Percentiles rank a stretch among this genome's conserved stretches.
These are phyloP conservation scores for Noctua comes DNA, from an alignment of 2,888 invertebrate species.

Conservation along the genomic window DNA sequence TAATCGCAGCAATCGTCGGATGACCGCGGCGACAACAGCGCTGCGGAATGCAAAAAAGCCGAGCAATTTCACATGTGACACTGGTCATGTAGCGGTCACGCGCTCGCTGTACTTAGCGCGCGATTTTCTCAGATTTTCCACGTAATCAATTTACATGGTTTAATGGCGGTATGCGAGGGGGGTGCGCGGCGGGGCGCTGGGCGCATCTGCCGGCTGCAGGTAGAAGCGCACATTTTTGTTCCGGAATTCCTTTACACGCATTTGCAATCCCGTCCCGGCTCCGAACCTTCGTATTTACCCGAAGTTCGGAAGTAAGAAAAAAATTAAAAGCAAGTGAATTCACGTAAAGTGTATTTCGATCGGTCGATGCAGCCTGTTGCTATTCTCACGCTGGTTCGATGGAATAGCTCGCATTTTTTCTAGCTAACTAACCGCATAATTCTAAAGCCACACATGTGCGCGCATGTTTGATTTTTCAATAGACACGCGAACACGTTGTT, in stretches of 20 bases:
- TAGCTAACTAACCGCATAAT: conserved; percentile 76
- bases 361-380: conserved; percentile 41
- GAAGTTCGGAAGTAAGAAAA: conserved; percentile 66
- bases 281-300: conserved; percentile 62
- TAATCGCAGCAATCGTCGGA: conserved; percentile 77
- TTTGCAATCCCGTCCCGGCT: conserved; percentile 86
- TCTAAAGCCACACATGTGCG: conserved; percentile 71
- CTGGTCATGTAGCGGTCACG: conserved; percentile 77
- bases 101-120: conserved; percentile 78
- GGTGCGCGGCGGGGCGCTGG: conserved; percentile 63
- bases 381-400: conserved; percentile 65
- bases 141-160: conserved; percentile 87
- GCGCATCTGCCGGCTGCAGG: conserved; percentile 82
- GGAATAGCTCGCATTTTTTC: conserved; percentile 73
- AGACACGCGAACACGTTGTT: conserved; percentile 69
- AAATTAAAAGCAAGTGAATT: conserved; percentile 57
- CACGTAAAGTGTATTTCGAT: conserved; percentile 49
- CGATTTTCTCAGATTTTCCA: conserved; percentile 88
- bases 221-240: conserved; percentile 87
- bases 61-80: conserved; percentile 78
- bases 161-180: conserved; percentile 77
- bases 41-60: conserved; percentile 81
- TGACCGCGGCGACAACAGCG: conserved; percentile 74
- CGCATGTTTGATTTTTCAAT: conserved; percentile 73
- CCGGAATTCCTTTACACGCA: conserved; percentile 88